A percentile compares a stretch with the other conserved stretches of the same genome.
Conservation (phyloP, 2,888 invertebrate genomes). For the Mythimna albipuncta region DNA sequence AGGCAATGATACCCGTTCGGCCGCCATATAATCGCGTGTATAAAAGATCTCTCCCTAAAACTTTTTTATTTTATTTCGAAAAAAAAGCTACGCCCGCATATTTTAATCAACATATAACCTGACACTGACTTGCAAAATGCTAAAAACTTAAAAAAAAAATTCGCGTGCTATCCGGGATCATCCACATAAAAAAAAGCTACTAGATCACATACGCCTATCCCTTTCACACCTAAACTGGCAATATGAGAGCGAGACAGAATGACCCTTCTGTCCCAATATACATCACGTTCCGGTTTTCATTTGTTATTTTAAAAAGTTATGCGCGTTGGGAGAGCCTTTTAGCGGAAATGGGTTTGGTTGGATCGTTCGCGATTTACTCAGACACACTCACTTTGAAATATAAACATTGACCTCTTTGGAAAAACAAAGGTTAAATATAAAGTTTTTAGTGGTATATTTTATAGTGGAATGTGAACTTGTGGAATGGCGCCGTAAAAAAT, state of each 20-base stretch:
- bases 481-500: not conserved
- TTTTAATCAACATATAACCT: no score
- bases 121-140: no score
- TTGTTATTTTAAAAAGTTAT: constrained; percentile 69
- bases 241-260: not conserved
- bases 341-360: constrained; percentile 71
- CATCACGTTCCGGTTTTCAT: constrained; percentile 56
- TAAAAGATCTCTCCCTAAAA: no score
- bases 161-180: no score
- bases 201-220: not conserved
- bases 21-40: no score
- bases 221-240: not conserved
- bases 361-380: constrained; percentile 67
- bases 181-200: not conserved
- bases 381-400: constrained; percentile 66
- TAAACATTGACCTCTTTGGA: constrained; percentile 68
- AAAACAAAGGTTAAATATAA: constrained; percentile 45
- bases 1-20: no score
- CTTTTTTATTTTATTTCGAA: no score
- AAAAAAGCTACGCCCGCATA: no score
- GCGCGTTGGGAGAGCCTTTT: constrained; percentile 69
- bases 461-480: not conserved
- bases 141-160: no score
- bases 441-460: constrained; percentile 32
- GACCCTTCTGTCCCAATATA: constrained; percentile 12